Evolutionary conservation across 2,888 invertebrate species (phyloP).

Genomic region (Mechanitis messenoides): DNA sequence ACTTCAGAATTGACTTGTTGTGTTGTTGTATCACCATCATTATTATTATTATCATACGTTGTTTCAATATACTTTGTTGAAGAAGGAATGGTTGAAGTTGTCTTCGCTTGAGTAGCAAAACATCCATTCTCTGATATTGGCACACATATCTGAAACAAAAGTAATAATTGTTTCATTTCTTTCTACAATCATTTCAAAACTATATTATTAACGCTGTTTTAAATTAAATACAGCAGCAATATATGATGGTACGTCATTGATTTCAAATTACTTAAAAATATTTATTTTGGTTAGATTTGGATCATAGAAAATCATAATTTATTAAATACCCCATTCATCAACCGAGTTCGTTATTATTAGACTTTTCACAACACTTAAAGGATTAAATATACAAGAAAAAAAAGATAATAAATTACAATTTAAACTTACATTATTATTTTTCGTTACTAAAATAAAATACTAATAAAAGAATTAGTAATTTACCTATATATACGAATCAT

Average conservation of each 20-base stretch:
- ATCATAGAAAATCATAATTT: too few relatives aligned
- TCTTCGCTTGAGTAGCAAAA: conserved; percentile 8
- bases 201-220: background rate
- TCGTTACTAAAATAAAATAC: conserved; percentile 3
- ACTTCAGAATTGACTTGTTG: background rate
- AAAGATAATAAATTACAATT: too few relatives aligned
- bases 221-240: background rate
- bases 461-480: background rate
- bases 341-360: too few relatives aligned
- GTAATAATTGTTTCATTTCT: background rate
- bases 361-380: too few relatives aligned
- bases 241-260: too few relatives aligned
- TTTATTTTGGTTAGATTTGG: too few relatives aligned
- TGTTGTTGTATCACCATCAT: conserved; percentile 11
- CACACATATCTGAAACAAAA: conserved; percentile 19
- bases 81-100: conserved; percentile 1
- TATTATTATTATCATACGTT: conserved; percentile 8
- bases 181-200: background rate
- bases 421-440: background rate
- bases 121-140: conserved; percentile 22
- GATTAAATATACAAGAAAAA: too few relatives aligned
- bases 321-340: too few relatives aligned
- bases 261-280: too few relatives aligned
- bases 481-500: too few relatives aligned
- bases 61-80: conserved; percentile 7